phyloP scores from a whole-genome alignment of 2,113 vertebrate species.

The Triplophysa dalaica region DNA sequence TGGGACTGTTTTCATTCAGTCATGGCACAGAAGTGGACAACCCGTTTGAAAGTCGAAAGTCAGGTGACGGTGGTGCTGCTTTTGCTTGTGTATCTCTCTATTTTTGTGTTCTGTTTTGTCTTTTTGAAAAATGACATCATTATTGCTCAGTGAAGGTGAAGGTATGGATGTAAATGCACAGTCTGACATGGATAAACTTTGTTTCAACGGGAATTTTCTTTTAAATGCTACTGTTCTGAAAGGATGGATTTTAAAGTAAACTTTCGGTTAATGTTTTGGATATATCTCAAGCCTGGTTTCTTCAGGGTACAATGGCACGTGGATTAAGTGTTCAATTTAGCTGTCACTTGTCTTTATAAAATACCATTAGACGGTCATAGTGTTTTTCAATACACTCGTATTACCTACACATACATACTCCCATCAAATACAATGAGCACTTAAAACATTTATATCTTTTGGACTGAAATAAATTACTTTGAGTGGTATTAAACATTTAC shows the following conservation, averaged over 20 bases:
- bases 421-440: slow-evolving; percentile 42
- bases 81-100: slow-evolving; percentile 41
- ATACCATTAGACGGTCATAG: slow-evolving; percentile 78
- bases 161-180: background rate
- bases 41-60: background rate
- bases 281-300: background rate
- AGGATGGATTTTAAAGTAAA: slow-evolving; percentile 21
- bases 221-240: slow-evolving; percentile 58
- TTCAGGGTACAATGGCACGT: background rate
- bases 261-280: slow-evolving; percentile 34
- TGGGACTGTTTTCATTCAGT: slow-evolving; percentile 41
- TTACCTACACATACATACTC: slow-evolving; percentile 49
- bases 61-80: slow-evolving; percentile 31
- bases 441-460: slow-evolving; percentile 39
- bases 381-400: slow-evolving; percentile 23
- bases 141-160: background rate
- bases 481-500: slow-evolving; percentile 28
- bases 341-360: slow-evolving; percentile 67
- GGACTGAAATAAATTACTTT: background rate
- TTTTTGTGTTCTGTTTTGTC: slow-evolving; percentile 1
- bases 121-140: background rate
- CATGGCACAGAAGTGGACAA: background rate
- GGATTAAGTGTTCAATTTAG: slow-evolving; percentile 3
- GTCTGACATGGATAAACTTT: background rate
- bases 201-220: slow-evolving; percentile 21